Evolutionary conservation across 2,888 invertebrate genomes (phyloP).

Genomic region (Neuroscelio doddi): DNA sequence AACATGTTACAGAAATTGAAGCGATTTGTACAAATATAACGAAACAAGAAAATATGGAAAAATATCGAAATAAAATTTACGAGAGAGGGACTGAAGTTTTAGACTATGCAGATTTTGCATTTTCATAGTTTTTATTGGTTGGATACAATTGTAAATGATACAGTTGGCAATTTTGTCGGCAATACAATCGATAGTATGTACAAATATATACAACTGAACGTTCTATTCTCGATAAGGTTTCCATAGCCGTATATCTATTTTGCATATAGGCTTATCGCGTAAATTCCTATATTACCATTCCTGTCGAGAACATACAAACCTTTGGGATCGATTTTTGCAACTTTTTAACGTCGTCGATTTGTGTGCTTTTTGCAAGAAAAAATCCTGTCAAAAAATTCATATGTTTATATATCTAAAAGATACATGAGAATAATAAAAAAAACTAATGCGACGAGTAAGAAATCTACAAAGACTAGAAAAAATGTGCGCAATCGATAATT

Average conservation of each 20-base stretch:
- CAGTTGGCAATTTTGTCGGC: slow-evolving; percentile 66
- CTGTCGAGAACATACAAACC: slow-evolving; percentile 28
- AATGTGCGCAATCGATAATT: slow-evolving; percentile 12
- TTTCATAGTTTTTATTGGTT: slow-evolving; percentile 64
- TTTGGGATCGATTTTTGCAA: slow-evolving; percentile 14
- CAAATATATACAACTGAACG: slow-evolving; percentile 63
- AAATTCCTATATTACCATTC: slow-evolving; percentile 33
- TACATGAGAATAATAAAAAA: slow-evolving; percentile 10
- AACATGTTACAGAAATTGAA: no score
- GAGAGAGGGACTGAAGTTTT: slow-evolving; percentile 17
- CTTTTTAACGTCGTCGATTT: slow-evolving; percentile 18
- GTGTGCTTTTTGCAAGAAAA: slow-evolving; percentile 20
- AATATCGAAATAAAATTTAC: background rate
- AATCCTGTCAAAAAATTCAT: background rate
- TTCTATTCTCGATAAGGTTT: slow-evolving; percentile 20
- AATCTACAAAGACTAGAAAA: slow-evolving; percentile 63
- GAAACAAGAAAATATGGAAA: no score
- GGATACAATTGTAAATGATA: slow-evolving; percentile 66
- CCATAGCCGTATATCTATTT: slow-evolving; percentile 22
- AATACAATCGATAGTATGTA: slow-evolving; percentile 63
- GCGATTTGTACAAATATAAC: no score
- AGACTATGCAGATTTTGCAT: slow-evolving; percentile 17
- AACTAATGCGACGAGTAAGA: slow-evolving; percentile 29
- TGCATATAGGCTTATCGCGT: slow-evolving; percentile 31
- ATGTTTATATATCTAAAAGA: slow-evolving; percentile 24